Conservation (phyloP, 2,113 vertebrate genomes). For the Ptyas mucosa region DNA sequence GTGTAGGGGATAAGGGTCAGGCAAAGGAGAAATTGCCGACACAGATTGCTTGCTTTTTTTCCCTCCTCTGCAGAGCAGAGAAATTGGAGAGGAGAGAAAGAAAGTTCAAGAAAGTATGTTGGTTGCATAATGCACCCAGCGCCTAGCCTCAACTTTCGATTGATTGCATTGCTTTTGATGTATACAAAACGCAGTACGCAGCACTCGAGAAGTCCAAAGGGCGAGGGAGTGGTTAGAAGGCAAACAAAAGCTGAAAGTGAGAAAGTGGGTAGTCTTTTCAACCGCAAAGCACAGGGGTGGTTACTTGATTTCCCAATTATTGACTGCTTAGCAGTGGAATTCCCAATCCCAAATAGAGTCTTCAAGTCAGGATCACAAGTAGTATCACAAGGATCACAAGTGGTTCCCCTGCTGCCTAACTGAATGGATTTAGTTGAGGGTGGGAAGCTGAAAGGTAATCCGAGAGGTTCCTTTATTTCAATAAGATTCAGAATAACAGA, state of each 20-base stretch:
- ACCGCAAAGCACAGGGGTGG: neutral
- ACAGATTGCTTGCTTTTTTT: neutral
- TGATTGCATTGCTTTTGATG: neutral
- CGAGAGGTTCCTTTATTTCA: neutral
- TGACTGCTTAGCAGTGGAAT: neutral
- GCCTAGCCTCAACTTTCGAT: neutral
- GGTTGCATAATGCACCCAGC: neutral
- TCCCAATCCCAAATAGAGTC: neutral
- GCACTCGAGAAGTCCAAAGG: neutral
- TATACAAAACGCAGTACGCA: neutral
- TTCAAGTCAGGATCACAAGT: neutral
- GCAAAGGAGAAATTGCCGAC: neutral
- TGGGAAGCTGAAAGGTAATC: neutral
- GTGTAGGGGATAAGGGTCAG: neutral
- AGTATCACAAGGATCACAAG: neutral
- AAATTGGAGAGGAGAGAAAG: neutral
- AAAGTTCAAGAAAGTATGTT: neutral
- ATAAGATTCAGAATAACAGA: too few relatives aligned
- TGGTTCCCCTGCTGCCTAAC: neutral
- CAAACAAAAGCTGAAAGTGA: neutral
- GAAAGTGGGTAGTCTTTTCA: neutral
- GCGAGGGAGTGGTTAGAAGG: neutral
- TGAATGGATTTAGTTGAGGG: neutral
- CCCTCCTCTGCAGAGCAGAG: neutral
- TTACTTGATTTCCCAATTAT: neutral